Conservation (phyloP, 2,888 invertebrate genomes). For the Ectropis crepuscularia region DNA sequence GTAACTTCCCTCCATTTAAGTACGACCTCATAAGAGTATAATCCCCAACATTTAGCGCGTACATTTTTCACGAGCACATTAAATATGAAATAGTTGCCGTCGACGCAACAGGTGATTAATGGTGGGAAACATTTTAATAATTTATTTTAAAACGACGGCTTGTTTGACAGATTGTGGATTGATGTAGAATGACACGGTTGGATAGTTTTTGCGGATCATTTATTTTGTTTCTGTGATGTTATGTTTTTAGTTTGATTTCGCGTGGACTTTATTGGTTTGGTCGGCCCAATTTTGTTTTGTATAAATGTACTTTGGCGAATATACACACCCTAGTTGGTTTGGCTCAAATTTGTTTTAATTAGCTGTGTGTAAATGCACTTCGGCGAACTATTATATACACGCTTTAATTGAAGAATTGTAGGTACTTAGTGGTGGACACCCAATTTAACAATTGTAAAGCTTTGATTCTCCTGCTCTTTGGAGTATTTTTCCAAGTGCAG, state of each 20-base stretch:
- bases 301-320: too few relatives aligned
- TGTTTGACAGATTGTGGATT: constrained; percentile 29
- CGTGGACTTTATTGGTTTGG: not conserved
- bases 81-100: constrained; percentile 44
- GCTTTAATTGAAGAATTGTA: too few relatives aligned
- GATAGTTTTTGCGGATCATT: not conserved
- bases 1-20: constrained; percentile 5
- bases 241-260: not conserved
- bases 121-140: constrained; percentile 37
- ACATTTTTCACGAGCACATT: constrained; percentile 43
- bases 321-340: too few relatives aligned
- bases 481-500: too few relatives aligned
- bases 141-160: constrained; percentile 33
- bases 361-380: too few relatives aligned
- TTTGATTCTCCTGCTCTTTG: too few relatives aligned
- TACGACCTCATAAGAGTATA: not conserved
- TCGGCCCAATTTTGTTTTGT: too few relatives aligned
- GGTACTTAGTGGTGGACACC: too few relatives aligned
- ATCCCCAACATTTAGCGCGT: constrained; percentile 27
- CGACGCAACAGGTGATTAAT: constrained; percentile 46
- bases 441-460: too few relatives aligned
- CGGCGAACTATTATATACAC: too few relatives aligned
- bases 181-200: not conserved
- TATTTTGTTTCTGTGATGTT: not conserved
- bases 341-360: too few relatives aligned